Base-by-base conservation (phyloP, 1,140 invertebrate species). In the Heliconius congener region DNA sequence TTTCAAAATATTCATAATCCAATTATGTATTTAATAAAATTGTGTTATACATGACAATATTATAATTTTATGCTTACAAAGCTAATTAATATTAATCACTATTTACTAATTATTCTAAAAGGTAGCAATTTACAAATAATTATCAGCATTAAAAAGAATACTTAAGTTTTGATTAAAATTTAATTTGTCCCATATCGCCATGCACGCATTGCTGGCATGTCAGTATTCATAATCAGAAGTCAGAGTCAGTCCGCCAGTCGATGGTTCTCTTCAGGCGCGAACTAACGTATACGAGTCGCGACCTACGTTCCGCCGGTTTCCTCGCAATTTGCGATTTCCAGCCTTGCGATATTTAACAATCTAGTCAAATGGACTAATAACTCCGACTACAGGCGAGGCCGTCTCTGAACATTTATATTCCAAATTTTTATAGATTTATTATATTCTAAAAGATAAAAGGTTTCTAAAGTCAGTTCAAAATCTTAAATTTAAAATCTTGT, bases 311-410 rank as follows among this genome's bases (percentile, higher is more conserved):
- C 52, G 71, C 74, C 39, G 74, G 80, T 84, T 80, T 82, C 79
- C 57, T 42, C 76, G 76, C 71, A 80, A 76, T 80, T 80, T 27
- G 79, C 79, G 73, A 80, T 37, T 79, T 70, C 78, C 78, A 66
- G 60, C 85, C 83, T 89, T 86, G 85, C 85, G 78, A 86, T 85
- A 86, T 80, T 81, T 83, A 85, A 85, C 76, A 84, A 87, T 84
- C 85, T 82, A 84, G 82, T 85, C 79, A 72, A 83, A 73, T 81
- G 55, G 78, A 84, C 83, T n/a, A n/a, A 89, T 81, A 82, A 18
- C 74, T 60, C 60, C 78, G 55, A 80, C 46, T 66, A 71, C 80
- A 81, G 66, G 83, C 78, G 86, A 88, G 85, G 83, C 84, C 84
- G 82, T 84, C 75, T 77, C 80, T 81, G 85, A 84, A 84, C 23